Evolutionary conservation across 1,140 invertebrate species (phyloP).

Genomic region (Drosophila triauraria): DNA sequence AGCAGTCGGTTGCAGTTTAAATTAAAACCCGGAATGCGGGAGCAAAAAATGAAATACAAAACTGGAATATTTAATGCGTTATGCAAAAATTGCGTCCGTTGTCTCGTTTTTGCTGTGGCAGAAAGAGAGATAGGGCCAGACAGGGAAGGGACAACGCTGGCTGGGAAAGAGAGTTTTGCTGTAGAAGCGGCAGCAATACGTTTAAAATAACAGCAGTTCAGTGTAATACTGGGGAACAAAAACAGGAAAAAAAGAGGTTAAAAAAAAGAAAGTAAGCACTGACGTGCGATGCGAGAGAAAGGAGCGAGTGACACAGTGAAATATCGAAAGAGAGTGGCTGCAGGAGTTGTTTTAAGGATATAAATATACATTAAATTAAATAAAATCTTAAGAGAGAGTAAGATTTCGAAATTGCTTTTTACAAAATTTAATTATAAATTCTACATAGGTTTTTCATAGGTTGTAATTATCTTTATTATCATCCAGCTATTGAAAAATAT

Average conservation of each 20-base stretch:
- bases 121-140: constrained; percentile 24
- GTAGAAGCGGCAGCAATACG: constrained; percentile 61
- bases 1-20: constrained; percentile 68
- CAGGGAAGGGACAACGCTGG: constrained; percentile 9
- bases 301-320: constrained; percentile 27
- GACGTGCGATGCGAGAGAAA: constrained; percentile 16
- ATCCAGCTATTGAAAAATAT: too few species aligned
- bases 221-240: constrained; percentile 44
- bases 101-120: constrained; percentile 21
- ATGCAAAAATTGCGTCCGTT: constrained; percentile 77
- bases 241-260: constrained; percentile 20
- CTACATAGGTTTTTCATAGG: too few species aligned
- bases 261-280: constrained; percentile 24
- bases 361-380: neutral
- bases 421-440: too few species aligned
- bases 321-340: neutral
- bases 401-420: neutral
- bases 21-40: constrained; percentile 69
- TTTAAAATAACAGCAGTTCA: constrained; percentile 77
- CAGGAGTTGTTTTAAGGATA: neutral
- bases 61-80: constrained; percentile 82
- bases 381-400: too few species aligned
- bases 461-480: too few species aligned
- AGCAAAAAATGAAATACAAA: constrained; percentile 64
- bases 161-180: constrained; percentile 22